Percentiles rank a stretch among this genome's conserved stretches.
phyloP scores from a whole-genome alignment of 2,888 invertebrate species.

The Acanthoscelides obtectus region DNA sequence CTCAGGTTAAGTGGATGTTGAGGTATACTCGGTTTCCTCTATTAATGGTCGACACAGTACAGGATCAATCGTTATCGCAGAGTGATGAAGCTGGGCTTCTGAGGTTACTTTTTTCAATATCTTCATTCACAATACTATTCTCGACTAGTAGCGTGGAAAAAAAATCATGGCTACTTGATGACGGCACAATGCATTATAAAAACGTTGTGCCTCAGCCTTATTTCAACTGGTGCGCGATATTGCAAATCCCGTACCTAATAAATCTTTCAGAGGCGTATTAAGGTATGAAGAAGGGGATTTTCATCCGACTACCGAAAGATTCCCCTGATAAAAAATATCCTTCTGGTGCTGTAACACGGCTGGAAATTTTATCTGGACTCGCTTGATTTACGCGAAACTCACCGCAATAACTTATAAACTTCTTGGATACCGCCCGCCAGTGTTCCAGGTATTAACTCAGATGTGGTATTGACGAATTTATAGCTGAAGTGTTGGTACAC shows the following conservation, averaged over 20 bases:
- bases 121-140: too few relatives aligned
- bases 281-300: not conserved
- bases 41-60: too few relatives aligned
- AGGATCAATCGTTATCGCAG: too few relatives aligned
- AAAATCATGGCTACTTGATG: too few relatives aligned
- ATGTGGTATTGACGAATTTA: not conserved
- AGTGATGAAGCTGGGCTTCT: too few relatives aligned
- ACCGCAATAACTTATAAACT: not conserved
- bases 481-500: not conserved
- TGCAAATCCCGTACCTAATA: not conserved
- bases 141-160: too few relatives aligned
- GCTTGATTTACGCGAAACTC: not conserved
- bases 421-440: not conserved
- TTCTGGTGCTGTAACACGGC: not conserved
- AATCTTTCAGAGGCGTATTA: not conserved
- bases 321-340: not conserved
- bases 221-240: not conserved
- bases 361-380: not conserved
- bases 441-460: not conserved
- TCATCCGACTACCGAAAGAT: not conserved
- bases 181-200: too few relatives aligned
- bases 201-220: not conserved
- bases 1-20: too few relatives aligned
- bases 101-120: too few relatives aligned
- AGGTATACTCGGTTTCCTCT: too few relatives aligned